Evolutionary conservation across 2,113 vertebrate species (phyloP).

Genomic region (Collichthys lucidus): DNA sequence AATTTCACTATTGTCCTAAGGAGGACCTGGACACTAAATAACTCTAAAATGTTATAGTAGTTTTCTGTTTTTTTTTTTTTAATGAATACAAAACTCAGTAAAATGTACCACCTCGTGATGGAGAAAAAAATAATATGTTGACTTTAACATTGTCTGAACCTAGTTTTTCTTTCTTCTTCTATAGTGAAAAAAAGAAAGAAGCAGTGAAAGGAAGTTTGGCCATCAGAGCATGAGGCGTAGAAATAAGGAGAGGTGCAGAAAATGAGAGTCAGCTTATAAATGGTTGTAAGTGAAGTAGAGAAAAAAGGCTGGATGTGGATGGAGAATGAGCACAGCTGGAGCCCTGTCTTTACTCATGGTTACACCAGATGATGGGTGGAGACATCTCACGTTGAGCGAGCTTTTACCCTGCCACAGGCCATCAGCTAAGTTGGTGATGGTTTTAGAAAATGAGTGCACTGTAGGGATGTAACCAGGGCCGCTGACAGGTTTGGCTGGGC

Average conservation of each 20-base stretch:
- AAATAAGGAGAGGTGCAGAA: conserved; percentile 7
- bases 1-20: no score
- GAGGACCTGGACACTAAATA: no score
- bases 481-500: no score
- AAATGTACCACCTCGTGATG: not conserved
- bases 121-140: not conserved
- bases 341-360: conserved; percentile 39
- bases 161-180: not conserved
- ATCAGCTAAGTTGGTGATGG: conserved; percentile 25
- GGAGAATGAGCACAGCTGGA: conserved; percentile 57
- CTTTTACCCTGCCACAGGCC: conserved; percentile 41
- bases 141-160: not conserved
- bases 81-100: no score
- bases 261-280: conserved; percentile 1
- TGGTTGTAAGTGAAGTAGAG: conserved; percentile 18
- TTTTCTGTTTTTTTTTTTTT: no score
- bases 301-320: not conserved
- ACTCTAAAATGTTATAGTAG: no score
- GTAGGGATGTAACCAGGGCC: no score
- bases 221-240: not conserved
- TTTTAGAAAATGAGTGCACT: conserved; percentile 41
- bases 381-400: conserved; percentile 42
- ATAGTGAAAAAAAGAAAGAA: not conserved
- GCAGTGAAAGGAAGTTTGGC: not conserved
- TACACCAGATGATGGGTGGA: conserved; percentile 55